Evolutionary conservation across 1,140 invertebrate species (phyloP).

Genomic region (Spodoptera frugiperda): DNA sequence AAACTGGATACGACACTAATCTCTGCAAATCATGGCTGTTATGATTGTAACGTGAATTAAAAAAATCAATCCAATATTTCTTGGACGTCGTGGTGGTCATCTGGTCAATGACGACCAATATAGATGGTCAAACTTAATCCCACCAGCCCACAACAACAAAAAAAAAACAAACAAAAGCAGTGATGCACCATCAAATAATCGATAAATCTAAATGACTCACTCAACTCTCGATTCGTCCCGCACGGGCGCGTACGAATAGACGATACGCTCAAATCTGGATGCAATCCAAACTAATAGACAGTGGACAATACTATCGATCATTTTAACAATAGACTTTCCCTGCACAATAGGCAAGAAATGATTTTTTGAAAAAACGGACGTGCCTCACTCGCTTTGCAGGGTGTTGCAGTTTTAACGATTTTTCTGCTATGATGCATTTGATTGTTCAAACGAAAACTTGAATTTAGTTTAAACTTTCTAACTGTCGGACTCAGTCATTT

Average conservation of each 20-base stretch:
- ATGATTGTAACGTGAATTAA: too few relatives aligned
- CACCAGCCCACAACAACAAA: too few relatives aligned
- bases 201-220: slow-evolving; percentile 54
- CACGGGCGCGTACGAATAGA: slow-evolving; percentile 60
- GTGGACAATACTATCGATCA: slow-evolving; percentile 61
- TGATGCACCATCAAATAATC: slow-evolving; percentile 38
- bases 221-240: slow-evolving; percentile 59
- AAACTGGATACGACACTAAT: too few relatives aligned
- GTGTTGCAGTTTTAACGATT: slow-evolving; percentile 20
- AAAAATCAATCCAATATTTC: too few relatives aligned
- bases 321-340: slow-evolving; percentile 52
- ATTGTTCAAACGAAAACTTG: not conserved
- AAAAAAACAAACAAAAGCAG: slow-evolving; percentile 17
- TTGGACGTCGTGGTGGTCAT: too few relatives aligned
- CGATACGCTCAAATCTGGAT: slow-evolving; percentile 53
- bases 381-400: slow-evolving; percentile 1
- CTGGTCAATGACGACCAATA: too few relatives aligned
- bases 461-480: not conserved
- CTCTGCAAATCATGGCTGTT: too few relatives aligned
- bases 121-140: not conserved
- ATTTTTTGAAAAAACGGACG: slow-evolving; percentile 26
- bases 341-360: slow-evolving; percentile 31
- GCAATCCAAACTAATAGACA: slow-evolving; percentile 62
- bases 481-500: too few relatives aligned
- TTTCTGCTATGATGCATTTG: not conserved